Evolutionary conservation across 2,113 vertebrate genomes (phyloP).

Genomic region (Riparia riparia): DNA sequence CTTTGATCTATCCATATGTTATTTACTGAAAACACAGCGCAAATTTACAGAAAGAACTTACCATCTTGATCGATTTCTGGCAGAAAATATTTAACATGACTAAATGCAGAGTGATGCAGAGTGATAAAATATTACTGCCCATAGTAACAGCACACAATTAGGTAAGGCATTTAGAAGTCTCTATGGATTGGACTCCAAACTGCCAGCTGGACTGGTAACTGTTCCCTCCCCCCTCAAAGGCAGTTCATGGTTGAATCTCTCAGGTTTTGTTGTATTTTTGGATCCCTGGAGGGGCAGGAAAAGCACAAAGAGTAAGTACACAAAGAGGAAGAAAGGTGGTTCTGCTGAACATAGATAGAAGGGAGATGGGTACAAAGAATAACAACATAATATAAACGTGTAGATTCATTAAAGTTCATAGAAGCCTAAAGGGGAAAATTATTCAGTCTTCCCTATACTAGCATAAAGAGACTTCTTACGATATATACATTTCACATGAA

Average conservation of each 20-base stretch:
- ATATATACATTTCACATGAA: background rate
- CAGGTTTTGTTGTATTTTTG: background rate
- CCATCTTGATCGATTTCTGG: background rate
- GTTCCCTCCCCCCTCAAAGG: background rate
- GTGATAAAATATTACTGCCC: background rate
- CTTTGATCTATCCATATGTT: fast-evolving
- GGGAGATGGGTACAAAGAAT: background rate
- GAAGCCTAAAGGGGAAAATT: background rate
- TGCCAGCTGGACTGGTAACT: background rate
- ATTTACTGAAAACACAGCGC: background rate
- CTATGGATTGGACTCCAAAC: background rate
- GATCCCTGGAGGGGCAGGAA: background rate
- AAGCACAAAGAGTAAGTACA: background rate
- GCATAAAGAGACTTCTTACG: background rate
- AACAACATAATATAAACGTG: background rate
- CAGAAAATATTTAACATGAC: background rate
- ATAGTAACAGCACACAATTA: background rate
- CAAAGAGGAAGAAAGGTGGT: background rate
- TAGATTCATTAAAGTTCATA: background rate
- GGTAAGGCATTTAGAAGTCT: background rate
- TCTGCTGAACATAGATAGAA: background rate
- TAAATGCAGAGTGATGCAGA: background rate
- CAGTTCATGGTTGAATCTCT: background rate
- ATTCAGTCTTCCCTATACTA: background rate
- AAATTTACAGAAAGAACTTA: background rate